phyloP scores from a whole-genome alignment of 2,113 vertebrate genomes.

The Osmerus mordax region DNA sequence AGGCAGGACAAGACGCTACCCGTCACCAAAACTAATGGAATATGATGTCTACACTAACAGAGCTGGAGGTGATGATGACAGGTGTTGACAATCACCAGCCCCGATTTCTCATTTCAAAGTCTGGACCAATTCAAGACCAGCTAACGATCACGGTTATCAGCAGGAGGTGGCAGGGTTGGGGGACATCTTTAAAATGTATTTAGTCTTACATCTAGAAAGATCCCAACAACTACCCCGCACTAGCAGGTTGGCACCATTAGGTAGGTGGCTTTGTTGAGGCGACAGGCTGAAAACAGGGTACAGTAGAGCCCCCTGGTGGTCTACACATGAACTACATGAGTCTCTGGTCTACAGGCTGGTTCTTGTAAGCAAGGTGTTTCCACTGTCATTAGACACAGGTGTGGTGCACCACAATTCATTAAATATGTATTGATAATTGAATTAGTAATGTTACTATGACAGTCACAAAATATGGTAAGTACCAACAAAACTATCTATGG shows the following conservation, averaged over 20 bases:
- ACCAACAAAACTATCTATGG: too few species aligned
- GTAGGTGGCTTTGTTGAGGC: constrained; percentile 1
- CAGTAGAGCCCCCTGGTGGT: constrained; percentile 56
- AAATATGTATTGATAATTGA: too few species aligned
- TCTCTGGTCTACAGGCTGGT: neutral
- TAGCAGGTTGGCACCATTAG: neutral
- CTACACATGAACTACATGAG: neutral
- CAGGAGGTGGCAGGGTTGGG: constrained; percentile 35
- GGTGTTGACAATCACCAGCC: constrained; percentile 30
- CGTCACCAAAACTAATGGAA: constrained; percentile 22
- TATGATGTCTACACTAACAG: constrained; percentile 16
- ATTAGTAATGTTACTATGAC: too few species aligned
- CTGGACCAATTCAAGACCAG: constrained; percentile 38
- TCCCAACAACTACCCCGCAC: constrained; percentile 22
- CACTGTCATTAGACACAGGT: neutral
- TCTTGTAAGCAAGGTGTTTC: too few species aligned
- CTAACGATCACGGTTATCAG: constrained; percentile 36
- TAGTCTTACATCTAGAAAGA: constrained; percentile 39
- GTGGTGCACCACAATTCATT: neutral
- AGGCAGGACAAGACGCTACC: constrained; percentile 12
- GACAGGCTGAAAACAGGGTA: neutral
- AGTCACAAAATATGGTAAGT: too few species aligned
- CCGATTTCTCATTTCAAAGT: constrained; percentile 49
- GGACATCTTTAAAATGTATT: constrained; percentile 41
- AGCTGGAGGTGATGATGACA: constrained; percentile 13